Conservation (phyloP, 1,140 invertebrate species). For the Brachionus asplanchnoidis region DNA sequence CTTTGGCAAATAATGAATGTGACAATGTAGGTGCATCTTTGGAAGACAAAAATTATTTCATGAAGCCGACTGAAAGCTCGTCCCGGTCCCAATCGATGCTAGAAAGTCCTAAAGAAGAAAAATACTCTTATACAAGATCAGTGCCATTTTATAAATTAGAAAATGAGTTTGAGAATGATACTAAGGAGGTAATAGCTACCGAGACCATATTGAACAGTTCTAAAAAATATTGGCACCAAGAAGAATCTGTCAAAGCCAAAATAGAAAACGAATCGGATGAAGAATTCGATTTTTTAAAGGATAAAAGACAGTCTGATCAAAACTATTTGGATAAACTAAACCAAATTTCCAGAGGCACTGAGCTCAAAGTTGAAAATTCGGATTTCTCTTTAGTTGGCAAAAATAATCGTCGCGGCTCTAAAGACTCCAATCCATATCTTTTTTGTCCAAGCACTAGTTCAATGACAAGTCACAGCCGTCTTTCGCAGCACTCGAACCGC, state of each 20-base stretch:
- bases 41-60: conserved; percentile 33
- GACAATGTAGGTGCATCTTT: not conserved
- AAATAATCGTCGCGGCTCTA: not conserved
- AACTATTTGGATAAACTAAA: conserved; percentile 16
- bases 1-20: not conserved
- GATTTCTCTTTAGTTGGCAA: not conserved
- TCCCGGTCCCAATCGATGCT: not conserved
- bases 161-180: not conserved
- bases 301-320: conserved; percentile 27
- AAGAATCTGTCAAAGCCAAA: not conserved
- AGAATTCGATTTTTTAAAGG: conserved; percentile 20
- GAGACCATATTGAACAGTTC: not conserved
- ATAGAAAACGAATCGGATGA: not conserved
- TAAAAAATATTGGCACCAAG: conserved; percentile 10
- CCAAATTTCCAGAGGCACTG: not conserved
- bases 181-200: not conserved
- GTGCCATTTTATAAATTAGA: conserved; percentile 36
- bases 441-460: conserved; percentile 29
- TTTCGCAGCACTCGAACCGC: not conserved
- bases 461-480: conserved; percentile 15
- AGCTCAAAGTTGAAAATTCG: not conserved
- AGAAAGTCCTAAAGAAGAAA: not conserved
- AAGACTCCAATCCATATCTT: conserved; percentile 9
- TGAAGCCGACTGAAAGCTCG: conserved; percentile 27
- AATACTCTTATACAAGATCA: not conserved